phyloP scores from a whole-genome alignment of 2,797 vertebrate genomes.

The Poecilia wingei region DNA sequence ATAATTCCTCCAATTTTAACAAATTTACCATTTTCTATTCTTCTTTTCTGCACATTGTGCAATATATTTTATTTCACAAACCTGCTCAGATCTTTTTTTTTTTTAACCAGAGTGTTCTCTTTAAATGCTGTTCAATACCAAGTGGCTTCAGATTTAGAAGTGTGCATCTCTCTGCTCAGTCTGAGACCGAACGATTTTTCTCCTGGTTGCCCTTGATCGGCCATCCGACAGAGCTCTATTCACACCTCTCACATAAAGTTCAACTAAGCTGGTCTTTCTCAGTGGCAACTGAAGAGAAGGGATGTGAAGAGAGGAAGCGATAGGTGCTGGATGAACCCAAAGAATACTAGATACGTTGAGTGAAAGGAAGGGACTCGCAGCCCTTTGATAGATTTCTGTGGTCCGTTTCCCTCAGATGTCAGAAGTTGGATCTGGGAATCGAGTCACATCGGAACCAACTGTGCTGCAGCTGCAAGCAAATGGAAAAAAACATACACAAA shows the following conservation, averaged over 20 bases:
- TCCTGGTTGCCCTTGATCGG: constrained; percentile 47
- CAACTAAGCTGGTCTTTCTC: constrained; percentile 34
- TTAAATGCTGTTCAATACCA: constrained; percentile 49
- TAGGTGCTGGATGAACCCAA: background rate
- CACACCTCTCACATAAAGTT: constrained; percentile 53
- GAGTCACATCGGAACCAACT: background rate
- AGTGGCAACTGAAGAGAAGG: constrained; percentile 29
- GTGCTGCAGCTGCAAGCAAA: background rate
- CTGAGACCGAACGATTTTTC: constrained; percentile 60
- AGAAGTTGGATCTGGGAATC: background rate
- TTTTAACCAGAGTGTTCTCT: constrained; percentile 13
- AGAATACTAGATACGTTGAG: background rate
- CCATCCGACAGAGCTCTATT: constrained; percentile 51
- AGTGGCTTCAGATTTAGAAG: constrained; percentile 39
- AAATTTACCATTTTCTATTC: background rate
- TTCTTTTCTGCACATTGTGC: constrained; percentile 2
- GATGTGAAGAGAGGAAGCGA: background rate
- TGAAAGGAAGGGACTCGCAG: background rate
- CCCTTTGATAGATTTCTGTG: background rate
- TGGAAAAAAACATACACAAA: too few species aligned
- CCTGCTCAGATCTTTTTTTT: constrained; percentile 22
- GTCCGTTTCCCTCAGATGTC: background rate
- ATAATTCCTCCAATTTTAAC: background rate
- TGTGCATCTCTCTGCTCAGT: constrained; percentile 42
- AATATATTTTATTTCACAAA: constrained; percentile 25